Conservation (phyloP, 2,113 vertebrate genomes). For the Diadophis punctatus region DNA sequence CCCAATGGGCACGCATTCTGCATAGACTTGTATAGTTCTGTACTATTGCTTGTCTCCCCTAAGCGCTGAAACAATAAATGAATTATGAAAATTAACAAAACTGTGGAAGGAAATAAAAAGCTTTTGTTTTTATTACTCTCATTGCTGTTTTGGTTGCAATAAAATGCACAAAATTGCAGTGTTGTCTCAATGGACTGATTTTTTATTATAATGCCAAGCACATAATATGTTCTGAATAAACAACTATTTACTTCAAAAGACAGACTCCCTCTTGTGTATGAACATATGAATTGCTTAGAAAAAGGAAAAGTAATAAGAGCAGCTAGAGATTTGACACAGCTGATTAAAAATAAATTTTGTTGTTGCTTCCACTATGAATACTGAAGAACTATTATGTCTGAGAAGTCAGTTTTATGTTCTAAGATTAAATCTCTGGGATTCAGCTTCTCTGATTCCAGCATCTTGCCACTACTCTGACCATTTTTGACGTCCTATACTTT, state of each 20-base stretch:
- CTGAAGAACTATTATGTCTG: not conserved
- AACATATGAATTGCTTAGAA: conserved; percentile 19
- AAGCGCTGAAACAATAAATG: not conserved
- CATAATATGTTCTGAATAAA: not conserved
- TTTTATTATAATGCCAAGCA: not conserved
- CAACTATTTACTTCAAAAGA: conserved; percentile 22
- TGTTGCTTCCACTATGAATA: not conserved
- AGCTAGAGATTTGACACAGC: not conserved
- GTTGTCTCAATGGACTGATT: not conserved
- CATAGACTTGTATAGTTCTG: not conserved
- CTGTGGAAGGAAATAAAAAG: not conserved
- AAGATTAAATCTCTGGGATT: not conserved
- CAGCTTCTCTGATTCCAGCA: not conserved
- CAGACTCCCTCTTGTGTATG: conserved; percentile 27
- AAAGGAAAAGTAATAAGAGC: not conserved
- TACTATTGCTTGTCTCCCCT: not conserved
- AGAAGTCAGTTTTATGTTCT: conserved; percentile 1
- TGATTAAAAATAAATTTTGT: not conserved
- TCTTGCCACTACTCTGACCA: not conserved
- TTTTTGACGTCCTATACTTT: not conserved
- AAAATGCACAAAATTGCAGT: not conserved
- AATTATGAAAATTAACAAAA: not conserved
- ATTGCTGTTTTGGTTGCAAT: not conserved
- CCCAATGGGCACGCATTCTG: not conserved
- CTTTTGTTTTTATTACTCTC: not conserved